phyloP scores from a whole-genome alignment of 2,113 vertebrate genomes.

The Erinaceus europaeus region DNA sequence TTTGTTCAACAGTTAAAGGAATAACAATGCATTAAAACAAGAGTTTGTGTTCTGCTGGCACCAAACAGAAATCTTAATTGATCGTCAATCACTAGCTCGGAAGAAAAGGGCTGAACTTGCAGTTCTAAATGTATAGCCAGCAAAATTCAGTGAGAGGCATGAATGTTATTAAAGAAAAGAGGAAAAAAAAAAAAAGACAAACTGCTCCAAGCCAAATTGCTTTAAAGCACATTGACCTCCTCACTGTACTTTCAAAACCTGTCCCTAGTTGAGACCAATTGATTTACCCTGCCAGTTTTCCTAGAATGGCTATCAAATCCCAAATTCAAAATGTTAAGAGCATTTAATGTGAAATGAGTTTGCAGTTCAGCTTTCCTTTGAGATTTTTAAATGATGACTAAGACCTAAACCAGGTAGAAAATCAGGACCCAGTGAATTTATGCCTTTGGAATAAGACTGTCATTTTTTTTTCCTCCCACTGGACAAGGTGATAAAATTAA shows the following conservation, averaged over 20 bases:
- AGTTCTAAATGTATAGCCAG: slow-evolving; percentile 22
- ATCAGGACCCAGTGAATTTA: background rate
- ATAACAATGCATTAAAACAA: slow-evolving; percentile 61
- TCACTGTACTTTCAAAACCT: background rate
- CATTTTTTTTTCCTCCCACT: background rate
- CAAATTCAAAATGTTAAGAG: slow-evolving; percentile 55
- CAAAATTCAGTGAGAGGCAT: slow-evolving; percentile 43
- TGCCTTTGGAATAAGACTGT: background rate
- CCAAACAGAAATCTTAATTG: slow-evolving; percentile 61
- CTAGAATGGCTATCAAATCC: slow-evolving; percentile 12
- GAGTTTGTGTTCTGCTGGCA: slow-evolving; percentile 64
- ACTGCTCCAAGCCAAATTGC: slow-evolving; percentile 36
- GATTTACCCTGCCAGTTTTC: slow-evolving; percentile 38
- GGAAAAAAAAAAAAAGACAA: slow-evolving; percentile 56
- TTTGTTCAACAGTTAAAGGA: slow-evolving; percentile 68
- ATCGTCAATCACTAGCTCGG: slow-evolving; percentile 60
- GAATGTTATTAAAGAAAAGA: too few species aligned
- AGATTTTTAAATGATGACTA: slow-evolving; percentile 53
- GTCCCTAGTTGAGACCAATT: background rate
- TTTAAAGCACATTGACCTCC: slow-evolving; percentile 31
- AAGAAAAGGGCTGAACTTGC: slow-evolving; percentile 31
- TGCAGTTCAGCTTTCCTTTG: slow-evolving; percentile 41
- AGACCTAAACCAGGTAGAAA: slow-evolving; percentile 7
- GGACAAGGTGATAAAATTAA: slow-evolving; percentile 12
- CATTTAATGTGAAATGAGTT: slow-evolving; percentile 36